phyloP scores from a whole-genome alignment of 2,113 vertebrate genomes.

The Cheilinus undulatus region DNA sequence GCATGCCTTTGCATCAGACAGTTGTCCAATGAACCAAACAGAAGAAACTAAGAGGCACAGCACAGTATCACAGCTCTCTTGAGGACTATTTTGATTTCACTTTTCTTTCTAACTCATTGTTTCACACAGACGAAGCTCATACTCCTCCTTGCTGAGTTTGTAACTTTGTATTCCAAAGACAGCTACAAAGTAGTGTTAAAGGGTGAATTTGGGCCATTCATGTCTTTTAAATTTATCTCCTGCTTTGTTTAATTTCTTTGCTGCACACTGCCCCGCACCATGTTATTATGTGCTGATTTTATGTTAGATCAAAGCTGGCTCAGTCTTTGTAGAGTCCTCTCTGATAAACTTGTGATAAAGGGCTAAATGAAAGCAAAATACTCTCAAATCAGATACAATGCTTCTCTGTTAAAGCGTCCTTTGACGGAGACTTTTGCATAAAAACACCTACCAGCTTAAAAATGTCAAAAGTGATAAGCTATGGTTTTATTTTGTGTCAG shows the following conservation, averaged over 20 bases:
- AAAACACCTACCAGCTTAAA: background rate
- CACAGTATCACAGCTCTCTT: background rate
- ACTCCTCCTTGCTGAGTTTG: background rate
- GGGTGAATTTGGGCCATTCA: background rate
- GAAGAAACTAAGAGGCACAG: background rate
- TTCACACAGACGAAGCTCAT: background rate
- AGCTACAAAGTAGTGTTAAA: background rate
- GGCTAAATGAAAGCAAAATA: slow-evolving; percentile 9
- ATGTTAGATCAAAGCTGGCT: slow-evolving; percentile 6
- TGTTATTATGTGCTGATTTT: slow-evolving; percentile 3
- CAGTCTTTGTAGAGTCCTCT: slow-evolving; percentile 6
- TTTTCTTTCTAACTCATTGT: background rate
- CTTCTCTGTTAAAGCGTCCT: background rate
- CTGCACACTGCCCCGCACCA: slow-evolving; percentile 6
- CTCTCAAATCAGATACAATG: slow-evolving; percentile 11
- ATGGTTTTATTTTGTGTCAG: background rate
- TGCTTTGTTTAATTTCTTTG: slow-evolving; percentile 17
- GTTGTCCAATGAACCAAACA: background rate
- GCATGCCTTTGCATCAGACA: background rate
- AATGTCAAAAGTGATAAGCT: slow-evolving; percentile 8
- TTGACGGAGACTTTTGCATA: background rate
- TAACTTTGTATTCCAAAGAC: background rate
- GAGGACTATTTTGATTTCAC: background rate
- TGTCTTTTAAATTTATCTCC: background rate
- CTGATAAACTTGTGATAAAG: background rate